phyloP scores from a whole-genome alignment of 2,797 vertebrate genomes.

The Decapterus maruadsi region DNA sequence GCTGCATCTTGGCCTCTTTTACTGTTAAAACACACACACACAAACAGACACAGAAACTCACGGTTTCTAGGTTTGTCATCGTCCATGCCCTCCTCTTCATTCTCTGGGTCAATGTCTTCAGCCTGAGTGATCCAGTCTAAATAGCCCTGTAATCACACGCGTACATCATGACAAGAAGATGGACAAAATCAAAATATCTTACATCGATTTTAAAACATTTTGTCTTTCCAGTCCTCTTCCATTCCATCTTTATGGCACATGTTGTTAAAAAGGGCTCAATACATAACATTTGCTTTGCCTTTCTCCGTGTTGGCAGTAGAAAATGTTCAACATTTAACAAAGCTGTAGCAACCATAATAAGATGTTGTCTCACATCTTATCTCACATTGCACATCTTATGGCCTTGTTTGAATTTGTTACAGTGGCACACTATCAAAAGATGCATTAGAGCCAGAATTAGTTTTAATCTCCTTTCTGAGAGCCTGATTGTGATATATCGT shows the following conservation, averaged over 20 bases:
- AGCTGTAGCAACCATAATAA: background rate
- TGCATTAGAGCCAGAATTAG: background rate
- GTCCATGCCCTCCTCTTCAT: constrained; percentile 96
- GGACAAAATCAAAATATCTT: background rate
- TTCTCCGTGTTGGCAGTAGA: background rate
- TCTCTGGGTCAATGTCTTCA: constrained; percentile 98
- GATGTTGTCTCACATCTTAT: background rate
- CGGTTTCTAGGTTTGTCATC: constrained; percentile 98
- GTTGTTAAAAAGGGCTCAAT: background rate
- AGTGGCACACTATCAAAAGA: background rate
- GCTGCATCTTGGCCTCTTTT: background rate
- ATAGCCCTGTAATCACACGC: constrained; percentile 86
- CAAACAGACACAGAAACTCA: constrained; percentile 83
- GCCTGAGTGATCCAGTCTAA: constrained; percentile 99
- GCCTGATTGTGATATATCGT: background rate
- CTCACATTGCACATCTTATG: background rate
- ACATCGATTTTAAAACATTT: background rate
- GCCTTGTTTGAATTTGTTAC: background rate
- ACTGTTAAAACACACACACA: constrained; percentile 10
- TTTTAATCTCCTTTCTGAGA: background rate
- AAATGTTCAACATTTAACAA: background rate
- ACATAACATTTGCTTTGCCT: background rate
- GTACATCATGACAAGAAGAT: background rate
- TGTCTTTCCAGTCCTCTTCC: background rate
- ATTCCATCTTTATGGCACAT: background rate